Conservation (phyloP, 2,797 vertebrate species). For the Tenualosa thibaudeaui region DNA sequence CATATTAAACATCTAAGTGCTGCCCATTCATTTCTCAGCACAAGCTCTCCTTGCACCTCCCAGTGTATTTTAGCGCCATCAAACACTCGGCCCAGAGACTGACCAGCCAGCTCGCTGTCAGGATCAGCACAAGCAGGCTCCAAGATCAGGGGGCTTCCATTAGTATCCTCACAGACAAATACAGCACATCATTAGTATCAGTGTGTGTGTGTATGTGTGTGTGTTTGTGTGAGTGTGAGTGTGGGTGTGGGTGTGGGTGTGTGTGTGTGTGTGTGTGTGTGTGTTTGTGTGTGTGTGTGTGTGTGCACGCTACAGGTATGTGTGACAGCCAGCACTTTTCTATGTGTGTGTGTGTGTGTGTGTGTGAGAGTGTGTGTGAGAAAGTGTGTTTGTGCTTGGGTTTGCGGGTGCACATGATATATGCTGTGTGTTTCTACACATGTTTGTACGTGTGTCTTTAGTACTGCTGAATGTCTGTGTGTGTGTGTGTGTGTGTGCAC, state of each 20-base stretch:
- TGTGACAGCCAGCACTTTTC: neutral
- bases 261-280: neutral
- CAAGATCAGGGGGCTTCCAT: neutral
- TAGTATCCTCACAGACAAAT: neutral
- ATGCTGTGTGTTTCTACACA: no score
- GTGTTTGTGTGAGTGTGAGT: neutral
- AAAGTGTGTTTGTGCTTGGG: neutral
- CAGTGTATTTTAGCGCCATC: constrained; percentile 38
- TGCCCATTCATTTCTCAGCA: constrained; percentile 40
- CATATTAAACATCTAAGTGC: constrained; percentile 41
- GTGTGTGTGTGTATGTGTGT: neutral
- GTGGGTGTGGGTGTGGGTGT: neutral
- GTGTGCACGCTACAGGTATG: no score
- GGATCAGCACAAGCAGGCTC: neutral
- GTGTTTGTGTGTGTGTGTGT: no score
- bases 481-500: neutral
- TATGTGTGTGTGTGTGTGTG: neutral
- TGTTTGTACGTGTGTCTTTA: no score
- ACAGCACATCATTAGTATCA: no score
- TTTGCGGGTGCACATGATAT: neutral
- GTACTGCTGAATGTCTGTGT: neutral
- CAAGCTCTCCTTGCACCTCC: constrained; percentile 31
- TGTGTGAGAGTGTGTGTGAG: neutral
- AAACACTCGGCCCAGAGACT: neutral
- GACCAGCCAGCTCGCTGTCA: neutral